Evolutionary conservation across 2,888 invertebrate genomes (phyloP).

Genomic region (Ethmia dodecea): DNA sequence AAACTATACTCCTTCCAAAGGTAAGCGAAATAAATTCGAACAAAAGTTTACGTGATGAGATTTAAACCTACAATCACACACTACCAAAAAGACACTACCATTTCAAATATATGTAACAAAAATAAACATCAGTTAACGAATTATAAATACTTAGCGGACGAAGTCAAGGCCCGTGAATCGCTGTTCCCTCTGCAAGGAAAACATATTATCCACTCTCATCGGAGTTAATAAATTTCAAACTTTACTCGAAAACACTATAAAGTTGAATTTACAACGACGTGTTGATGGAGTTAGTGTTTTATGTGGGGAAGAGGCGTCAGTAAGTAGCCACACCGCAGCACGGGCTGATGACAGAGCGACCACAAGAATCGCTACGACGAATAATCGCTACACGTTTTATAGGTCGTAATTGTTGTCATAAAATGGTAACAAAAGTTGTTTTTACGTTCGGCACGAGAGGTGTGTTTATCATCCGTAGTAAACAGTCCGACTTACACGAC

Average conservation of each 20-base stretch:
- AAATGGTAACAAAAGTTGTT: conserved; percentile 75
- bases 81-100: too few species aligned
- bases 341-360: conserved; percentile 63
- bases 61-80: too few species aligned
- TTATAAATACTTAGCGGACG: conserved; percentile 47
- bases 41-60: too few species aligned
- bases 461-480: conserved; percentile 66
- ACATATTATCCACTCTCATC: conserved; percentile 1
- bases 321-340: conserved; percentile 38
- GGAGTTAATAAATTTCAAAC: conserved; percentile 27
- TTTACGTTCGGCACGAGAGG: conserved; percentile 72
- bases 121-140: conserved; percentile 35
- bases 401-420: conserved; percentile 76
- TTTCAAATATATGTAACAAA: conserved; percentile 14
- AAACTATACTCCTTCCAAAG: background rate
- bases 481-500: conserved; percentile 55
- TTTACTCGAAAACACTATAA: conserved; percentile 29
- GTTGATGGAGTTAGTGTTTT: conserved; percentile 29
- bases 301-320: conserved; percentile 16
- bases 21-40: background rate
- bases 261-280: conserved; percentile 33
- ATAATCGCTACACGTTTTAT: conserved; percentile 75
- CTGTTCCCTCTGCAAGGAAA: conserved; percentile 19
- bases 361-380: conserved; percentile 68
- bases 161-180: conserved; percentile 46